Base-by-base conservation (phyloP, 2,888 invertebrate species). In the Amphipyra berbera region DNA sequence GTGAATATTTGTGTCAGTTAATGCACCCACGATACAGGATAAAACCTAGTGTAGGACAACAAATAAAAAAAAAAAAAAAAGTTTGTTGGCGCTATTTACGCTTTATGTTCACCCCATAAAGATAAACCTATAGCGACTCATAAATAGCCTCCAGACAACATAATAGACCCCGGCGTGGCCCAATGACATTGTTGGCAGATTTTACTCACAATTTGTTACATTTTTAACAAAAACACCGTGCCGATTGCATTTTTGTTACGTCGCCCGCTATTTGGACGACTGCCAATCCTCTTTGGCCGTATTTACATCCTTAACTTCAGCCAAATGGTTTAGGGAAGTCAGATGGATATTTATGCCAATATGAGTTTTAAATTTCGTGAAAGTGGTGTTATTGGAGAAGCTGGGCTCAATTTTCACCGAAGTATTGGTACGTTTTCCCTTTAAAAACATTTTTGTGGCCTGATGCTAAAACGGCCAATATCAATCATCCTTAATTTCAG, bases 201-300 rank as follows among this genome's bases (percentile, higher is more conserved):
- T 60, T 47, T 21, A 42, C 45, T 45, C 27, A 21, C 10, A 27
- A 37, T 37, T 55, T 58, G 63, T 57, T 46, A 57, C 58, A 57
- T 59, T 57, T 76, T 73, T 54, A 62, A 61, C 35, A 40, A 42
- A 62, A 64, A 64, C 33, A 49, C 21, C 9, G 58, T 9, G 66
- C 55, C 61, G 64, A 70, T 50, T 66, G 47, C 49, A 66, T 53
- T 65, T 56, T 57, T 74, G 60, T 53, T 42, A 38, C 38, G 61
- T 68, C 46, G 45, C n/a, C 44, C 21, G 56, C 57, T 60, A 72
- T 72, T 77, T 72, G 76, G 71, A 47, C n/a, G 1, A 12, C 27
- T 12, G 71, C 76, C 77, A 77, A 47, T 37, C 13, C 37, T 61
- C 35, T 62, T 56, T 54, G 58, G 12, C 30, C 10, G 38, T 66